Conservation (phyloP, 92 coral and sea anemone genomes). For the Micromussa lordhowensis region DNA sequence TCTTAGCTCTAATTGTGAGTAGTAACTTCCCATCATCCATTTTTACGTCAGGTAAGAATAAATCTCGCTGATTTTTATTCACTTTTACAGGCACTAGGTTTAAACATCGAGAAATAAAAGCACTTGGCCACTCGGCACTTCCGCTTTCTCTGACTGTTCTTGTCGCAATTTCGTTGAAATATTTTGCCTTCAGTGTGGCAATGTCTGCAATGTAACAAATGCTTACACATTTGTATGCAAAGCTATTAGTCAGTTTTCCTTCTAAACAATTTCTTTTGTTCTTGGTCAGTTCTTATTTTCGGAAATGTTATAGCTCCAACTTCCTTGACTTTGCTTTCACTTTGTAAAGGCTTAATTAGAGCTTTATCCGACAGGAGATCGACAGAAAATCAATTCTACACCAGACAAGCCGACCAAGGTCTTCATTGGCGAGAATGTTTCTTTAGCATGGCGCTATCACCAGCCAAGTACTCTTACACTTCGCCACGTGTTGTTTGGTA, state of each 20-base stretch:
- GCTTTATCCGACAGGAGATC: not conserved
- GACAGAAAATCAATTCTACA: not conserved
- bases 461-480: not conserved
- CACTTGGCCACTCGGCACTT: not conserved
- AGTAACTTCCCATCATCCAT: not conserved
- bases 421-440: constrained; percentile 15
- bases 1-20: not conserved
- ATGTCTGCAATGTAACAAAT: not conserved
- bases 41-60: not conserved
- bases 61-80: not conserved
- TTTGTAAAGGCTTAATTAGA: not conserved
- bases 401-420: constrained; percentile 28
- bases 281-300: not conserved
- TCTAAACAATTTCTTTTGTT: not conserved
- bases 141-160: not conserved
- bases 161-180: not conserved
- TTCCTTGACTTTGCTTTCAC: not conserved
- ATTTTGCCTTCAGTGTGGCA: not conserved
- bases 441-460: constrained; percentile 15
- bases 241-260: not conserved
- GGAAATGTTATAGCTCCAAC: not conserved
- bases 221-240: not conserved
- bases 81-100: not conserved
- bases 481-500: constrained; percentile 5
- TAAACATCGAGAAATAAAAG: not conserved